phyloP scores from a whole-genome alignment of 2,797 vertebrate genomes.

The Monodelphis domestica region DNA sequence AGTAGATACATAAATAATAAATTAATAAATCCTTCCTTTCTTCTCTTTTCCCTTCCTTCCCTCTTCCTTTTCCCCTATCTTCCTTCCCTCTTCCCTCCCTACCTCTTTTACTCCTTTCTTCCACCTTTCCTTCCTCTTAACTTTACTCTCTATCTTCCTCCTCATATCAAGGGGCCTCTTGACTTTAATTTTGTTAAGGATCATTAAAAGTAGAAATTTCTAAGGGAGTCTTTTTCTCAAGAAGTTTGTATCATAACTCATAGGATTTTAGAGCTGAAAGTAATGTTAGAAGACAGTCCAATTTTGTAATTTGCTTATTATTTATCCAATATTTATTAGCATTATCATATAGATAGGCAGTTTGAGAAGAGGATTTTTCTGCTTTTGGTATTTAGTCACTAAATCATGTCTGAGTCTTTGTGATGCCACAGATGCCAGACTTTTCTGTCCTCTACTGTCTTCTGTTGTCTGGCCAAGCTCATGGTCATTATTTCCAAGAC shows the following conservation, averaged over 20 bases:
- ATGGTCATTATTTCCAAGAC: no score
- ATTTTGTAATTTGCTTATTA: not conserved
- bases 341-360: not conserved
- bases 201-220: not conserved
- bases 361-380: not conserved
- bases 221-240: not conserved
- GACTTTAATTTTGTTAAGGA: not conserved
- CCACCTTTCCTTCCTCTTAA: not conserved
- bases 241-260: not conserved
- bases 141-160: no score
- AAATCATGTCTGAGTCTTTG: no score
- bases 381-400: no score
- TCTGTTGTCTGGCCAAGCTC: no score
- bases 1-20: no score
- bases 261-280: not conserved
- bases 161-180: not conserved
- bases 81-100: not conserved
- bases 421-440: no score
- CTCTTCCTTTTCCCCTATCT: not conserved
- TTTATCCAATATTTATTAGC: not conserved
- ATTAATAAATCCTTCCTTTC: not conserved
- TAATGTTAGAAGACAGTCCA: not conserved
- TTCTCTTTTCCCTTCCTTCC: not conserved
- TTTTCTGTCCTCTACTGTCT: no score
- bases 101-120: no score